Conservation (phyloP, 1,140 invertebrate genomes). For the Drosophila ogumai region DNA sequence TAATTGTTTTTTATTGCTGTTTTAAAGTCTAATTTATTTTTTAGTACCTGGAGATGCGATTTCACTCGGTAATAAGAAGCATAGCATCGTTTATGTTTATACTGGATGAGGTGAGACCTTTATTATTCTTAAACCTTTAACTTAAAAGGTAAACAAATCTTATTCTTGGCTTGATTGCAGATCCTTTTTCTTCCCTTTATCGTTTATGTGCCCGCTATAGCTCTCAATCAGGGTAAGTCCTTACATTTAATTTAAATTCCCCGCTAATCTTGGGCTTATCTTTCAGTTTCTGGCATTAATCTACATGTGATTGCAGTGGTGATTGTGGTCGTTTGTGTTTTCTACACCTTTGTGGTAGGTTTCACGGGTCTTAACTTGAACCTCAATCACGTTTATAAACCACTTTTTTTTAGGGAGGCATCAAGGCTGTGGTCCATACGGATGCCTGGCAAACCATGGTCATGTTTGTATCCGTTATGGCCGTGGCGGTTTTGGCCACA, state of each 20-base stretch:
- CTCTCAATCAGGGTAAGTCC: slow-evolving; percentile 93
- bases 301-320: slow-evolving; percentile 91
- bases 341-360: slow-evolving; percentile 93
- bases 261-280: slow-evolving; percentile 16
- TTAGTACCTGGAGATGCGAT: slow-evolving; percentile 91
- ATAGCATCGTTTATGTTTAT: slow-evolving; percentile 90
- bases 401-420: slow-evolving; percentile 86
- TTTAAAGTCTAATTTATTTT: slow-evolving; percentile 1
- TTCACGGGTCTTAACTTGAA: neutral
- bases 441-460: slow-evolving; percentile 93
- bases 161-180: slow-evolving; percentile 86
- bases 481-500: slow-evolving; percentile 89
- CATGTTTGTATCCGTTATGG: slow-evolving; percentile 90
- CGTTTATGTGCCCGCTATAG: slow-evolving; percentile 95
- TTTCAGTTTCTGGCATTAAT: slow-evolving; percentile 93
- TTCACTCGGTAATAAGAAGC: slow-evolving; percentile 87
- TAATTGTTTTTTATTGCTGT: neutral
- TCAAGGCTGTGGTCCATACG: slow-evolving; percentile 94
- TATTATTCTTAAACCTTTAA: neutral
- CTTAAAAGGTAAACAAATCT: neutral
- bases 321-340: slow-evolving; percentile 93
- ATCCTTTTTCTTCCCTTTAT: slow-evolving; percentile 95
- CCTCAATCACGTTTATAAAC: neutral
- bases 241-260: neutral
- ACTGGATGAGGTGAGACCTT: slow-evolving; percentile 87